Evolutionary conservation across 1,140 invertebrate species (phyloP).

Genomic region (Acromyrmex echinatior): DNA sequence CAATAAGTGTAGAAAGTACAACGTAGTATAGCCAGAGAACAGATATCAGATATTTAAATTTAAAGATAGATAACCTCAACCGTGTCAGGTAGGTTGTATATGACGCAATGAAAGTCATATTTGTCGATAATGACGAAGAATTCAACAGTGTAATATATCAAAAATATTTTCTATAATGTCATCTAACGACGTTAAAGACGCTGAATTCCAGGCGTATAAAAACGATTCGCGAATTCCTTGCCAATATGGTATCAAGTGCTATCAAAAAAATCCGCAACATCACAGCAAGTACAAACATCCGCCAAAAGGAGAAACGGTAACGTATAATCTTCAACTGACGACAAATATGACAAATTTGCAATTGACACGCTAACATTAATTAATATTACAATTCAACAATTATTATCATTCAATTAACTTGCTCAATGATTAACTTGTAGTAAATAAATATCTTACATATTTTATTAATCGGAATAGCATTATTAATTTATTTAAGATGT

Average conservation of each 20-base stretch:
- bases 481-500: background rate
- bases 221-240: slow-evolving; percentile 88
- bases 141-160: background rate
- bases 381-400: background rate
- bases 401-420: background rate
- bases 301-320: slow-evolving; percentile 85
- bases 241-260: slow-evolving; percentile 93
- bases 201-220: slow-evolving; percentile 72
- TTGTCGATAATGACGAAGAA: background rate
- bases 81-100: too few relatives aligned
- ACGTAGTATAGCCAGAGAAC: background rate
- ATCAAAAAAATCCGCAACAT: slow-evolving; percentile 94
- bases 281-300: slow-evolving; percentile 93
- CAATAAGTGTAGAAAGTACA: background rate
- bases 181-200: slow-evolving; percentile 53
- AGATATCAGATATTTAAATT: background rate
- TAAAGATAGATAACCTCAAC: background rate
- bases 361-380: background rate
- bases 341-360: background rate
- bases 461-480: background rate
- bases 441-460: background rate
- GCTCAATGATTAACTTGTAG: background rate
- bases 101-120: background rate
- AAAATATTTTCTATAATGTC: slow-evolving; percentile 9
- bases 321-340: background rate